Evolutionary conservation across 2,797 vertebrate species (phyloP), one percentile per base, ranked within the genome.

Genomic region (Anisognathus igniventris): DNA sequence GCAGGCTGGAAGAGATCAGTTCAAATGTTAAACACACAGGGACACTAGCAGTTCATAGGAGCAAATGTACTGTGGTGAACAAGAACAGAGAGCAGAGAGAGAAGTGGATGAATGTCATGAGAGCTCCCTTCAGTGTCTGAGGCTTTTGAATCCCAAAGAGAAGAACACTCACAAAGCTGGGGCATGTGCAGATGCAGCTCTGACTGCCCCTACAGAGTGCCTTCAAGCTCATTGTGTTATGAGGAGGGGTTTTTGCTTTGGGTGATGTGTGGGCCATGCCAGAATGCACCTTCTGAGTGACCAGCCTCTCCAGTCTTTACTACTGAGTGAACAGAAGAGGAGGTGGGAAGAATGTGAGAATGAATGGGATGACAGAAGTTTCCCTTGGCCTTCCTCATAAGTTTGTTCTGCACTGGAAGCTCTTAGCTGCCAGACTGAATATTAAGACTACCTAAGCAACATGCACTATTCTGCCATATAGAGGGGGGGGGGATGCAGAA

Each of bases 51-150:
- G 21, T 35, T 64, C 61, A 31, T 23, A 72, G 22, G 54, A 65
- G 21, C 3, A 74, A 77, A 64, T 0, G 0, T 44, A 31, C 8
- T 28, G 8, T 17, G 16, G 13, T 39, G 75, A 85, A 57, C 11
- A 77, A 54, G 17, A 84, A 28, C 7, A n/a, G 30, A 79, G 25
- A 84, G 40, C 31, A 60, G 45, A 58, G 35, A 31, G 10, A 51
- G 35, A 62, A 39, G 28, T 35, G 22, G 11, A 30, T 61, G 11
- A 62, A 87, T 58, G 18, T 19, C 50, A 39, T 65, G 12, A 87
- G 50, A 47, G 28, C 13, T 85, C 16, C 15, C 16, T 53, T 82
- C 2, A 0, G 8, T 21, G 9, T 42, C 22, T 66, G 8, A 14
- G 21, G 12, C 15, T 9, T 92, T 89, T 51, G 11, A 24, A 48